Evolutionary conservation across 2,797 vertebrate species (phyloP).

Genomic region (Clarias laeviceps): DNA sequence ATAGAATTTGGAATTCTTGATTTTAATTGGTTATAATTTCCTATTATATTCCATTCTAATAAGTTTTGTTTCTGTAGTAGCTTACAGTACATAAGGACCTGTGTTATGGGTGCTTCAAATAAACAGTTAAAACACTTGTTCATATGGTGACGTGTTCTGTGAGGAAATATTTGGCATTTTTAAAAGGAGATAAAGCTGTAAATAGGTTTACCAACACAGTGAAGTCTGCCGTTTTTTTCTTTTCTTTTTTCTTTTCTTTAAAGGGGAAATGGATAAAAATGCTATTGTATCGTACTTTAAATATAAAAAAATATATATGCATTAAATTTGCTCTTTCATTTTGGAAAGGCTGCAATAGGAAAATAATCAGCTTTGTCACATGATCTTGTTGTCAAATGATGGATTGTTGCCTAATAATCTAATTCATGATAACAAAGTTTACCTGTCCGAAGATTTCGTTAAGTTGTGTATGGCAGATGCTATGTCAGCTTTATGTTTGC

Average conservation of each 20-base stretch:
- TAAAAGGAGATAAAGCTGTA: background rate
- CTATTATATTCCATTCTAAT: background rate
- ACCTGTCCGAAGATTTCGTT: background rate
- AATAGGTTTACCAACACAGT: background rate
- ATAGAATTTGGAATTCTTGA: background rate
- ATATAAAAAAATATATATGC: background rate
- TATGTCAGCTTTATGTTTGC: background rate
- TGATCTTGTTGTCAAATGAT: background rate
- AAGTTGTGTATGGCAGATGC: background rate
- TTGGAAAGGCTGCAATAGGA: too few relatives aligned
- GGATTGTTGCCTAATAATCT: background rate
- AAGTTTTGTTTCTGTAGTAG: background rate
- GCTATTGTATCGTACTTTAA: too few relatives aligned
- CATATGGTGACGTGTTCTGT: background rate
- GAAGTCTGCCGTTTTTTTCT: background rate
- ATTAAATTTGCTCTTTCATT: background rate
- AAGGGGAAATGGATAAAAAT: too few relatives aligned
- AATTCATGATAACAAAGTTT: background rate
- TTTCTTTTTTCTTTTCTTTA: background rate
- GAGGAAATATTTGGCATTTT: background rate
- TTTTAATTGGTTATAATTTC: background rate
- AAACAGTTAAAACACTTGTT: background rate
- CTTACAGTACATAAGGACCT: background rate
- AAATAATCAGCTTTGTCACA: background rate
- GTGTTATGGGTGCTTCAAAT: background rate